These are phyloP conservation scores for Epinephelus moara DNA, from an alignment of 2,113 vertebrate species.

Conservation along the genomic window DNA sequence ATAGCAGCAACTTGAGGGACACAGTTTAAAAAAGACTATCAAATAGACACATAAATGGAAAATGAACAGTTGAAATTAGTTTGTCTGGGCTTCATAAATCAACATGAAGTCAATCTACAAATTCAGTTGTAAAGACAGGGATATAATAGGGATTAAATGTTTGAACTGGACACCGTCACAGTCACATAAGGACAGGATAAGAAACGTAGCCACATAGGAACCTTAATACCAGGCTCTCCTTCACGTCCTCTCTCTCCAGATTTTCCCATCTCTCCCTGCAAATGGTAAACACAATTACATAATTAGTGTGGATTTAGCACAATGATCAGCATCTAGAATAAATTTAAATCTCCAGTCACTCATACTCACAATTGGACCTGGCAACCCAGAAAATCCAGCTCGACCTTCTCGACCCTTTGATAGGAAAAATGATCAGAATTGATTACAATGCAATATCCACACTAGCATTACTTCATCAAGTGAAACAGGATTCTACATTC, in stretches of 20 bases:
- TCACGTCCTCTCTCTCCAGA: slow-evolving; percentile 80
- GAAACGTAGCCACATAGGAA: slow-evolving; percentile 78
- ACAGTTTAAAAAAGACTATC: neutral
- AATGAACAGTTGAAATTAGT: neutral
- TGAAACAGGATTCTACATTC: neutral
- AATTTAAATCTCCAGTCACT: neutral
- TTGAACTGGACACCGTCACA: neutral
- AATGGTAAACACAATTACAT: slow-evolving; percentile 23
- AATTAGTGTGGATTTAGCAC: neutral
- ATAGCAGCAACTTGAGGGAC: neutral
- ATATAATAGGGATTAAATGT: neutral
- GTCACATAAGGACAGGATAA: slow-evolving; percentile 31
- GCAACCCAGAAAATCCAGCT: slow-evolving; percentile 78
- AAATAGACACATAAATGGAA: neutral
- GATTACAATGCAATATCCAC: neutral
- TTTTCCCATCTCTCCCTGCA: slow-evolving; percentile 84
- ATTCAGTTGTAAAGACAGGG: neutral
- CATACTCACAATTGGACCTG: slow-evolving; percentile 81
- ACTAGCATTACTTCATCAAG: neutral
- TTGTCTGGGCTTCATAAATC: neutral
- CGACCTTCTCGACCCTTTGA: slow-evolving; percentile 79
- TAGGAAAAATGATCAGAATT: neutral
- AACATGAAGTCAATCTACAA: neutral
- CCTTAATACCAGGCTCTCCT: slow-evolving; percentile 88
- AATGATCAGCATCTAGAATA: neutral